Base-by-base conservation (phyloP, 2,888 invertebrate genomes). In the Junonia oenone region DNA sequence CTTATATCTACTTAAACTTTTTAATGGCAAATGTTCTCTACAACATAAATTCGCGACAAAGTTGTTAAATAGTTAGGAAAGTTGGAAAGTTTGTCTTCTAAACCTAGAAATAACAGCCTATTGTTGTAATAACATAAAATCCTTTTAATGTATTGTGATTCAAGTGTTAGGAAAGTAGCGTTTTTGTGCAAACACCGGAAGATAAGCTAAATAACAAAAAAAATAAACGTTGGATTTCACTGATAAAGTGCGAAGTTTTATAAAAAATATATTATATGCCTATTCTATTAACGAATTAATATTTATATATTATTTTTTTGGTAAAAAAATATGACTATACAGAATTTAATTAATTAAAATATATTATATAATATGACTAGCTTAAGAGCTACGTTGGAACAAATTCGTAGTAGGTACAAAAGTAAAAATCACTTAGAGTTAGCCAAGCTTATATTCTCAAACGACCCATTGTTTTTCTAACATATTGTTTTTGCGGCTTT, bases 401-500 rank as follows among this genome's bases (percentile, higher is more conserved):
- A 14, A 14, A 15, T 15, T 14, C 6, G 8, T 37, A 6, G 8
- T 14, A 2, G 8, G 37, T 15, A 37, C 14, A 37, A 5, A 26
- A 0, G 26, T 43, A 26, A 22, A 3, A 13, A 9, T 11, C 11
- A 26, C 40, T 14, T n/a, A 14, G 11, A 6, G 2, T 13, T 6
- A 6, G n/a, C n/a, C n/a, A n/a, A 40, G 31, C 31, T 17, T 15
- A 40, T 47, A 31, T 40, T 22, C 40, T 19, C 31, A 47, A 54
- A 54, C 40, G 40, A 48, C 26, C 53, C 9, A 54, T 54, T 54
- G 53, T 54, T 54, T 54, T 54, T 33, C 26, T 19, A 22, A 29
- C 35, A 26, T 37, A 46, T 46, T 38, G 52, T 52, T 52, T 46
- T 52, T 43, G 26, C 26, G 22, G 43, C 26, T 22, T 43, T 43